Evolutionary conservation across 2,113 vertebrate species (phyloP).

Genomic region (Nicator chloris): DNA sequence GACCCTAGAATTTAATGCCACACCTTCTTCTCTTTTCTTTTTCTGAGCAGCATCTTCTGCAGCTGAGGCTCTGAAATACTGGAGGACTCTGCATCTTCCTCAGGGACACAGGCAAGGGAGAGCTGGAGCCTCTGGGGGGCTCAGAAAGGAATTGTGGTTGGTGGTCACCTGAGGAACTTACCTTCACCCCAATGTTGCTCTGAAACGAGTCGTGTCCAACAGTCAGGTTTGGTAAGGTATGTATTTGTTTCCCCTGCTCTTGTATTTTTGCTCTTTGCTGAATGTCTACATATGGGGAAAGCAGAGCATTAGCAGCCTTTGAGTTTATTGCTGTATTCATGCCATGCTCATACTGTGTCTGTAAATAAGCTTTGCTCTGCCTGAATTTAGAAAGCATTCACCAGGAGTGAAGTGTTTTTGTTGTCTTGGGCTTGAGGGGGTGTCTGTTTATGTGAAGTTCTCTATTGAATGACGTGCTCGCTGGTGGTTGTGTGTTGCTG

Average conservation of each 20-base stretch:
- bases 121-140: not conserved
- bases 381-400: not conserved
- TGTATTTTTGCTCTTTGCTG: not conserved
- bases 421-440: not conserved
- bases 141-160: not conserved
- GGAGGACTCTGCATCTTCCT: constrained; percentile 44
- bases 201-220: constrained; percentile 41
- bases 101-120: not conserved
- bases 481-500: not conserved
- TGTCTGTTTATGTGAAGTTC: not conserved
- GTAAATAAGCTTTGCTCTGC: not conserved
- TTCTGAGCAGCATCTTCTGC: not conserved
- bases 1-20: constrained; percentile 37
- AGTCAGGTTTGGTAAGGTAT: constrained; percentile 65
- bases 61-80: constrained; percentile 56
- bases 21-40: constrained; percentile 20
- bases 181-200: constrained; percentile 66
- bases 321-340: not conserved
- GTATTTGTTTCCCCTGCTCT: not conserved
- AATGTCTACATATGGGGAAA: not conserved
- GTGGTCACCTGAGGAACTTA: constrained; percentile 19
- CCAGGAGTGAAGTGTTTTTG: not conserved
- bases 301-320: not conserved
- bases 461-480: not conserved
- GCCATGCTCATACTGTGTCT: not conserved